A percentile compares a stretch with the other conserved stretches of the same genome.
Conservation (phyloP, 2,113 vertebrate genomes). For the Colistium nudipinnis region DNA sequence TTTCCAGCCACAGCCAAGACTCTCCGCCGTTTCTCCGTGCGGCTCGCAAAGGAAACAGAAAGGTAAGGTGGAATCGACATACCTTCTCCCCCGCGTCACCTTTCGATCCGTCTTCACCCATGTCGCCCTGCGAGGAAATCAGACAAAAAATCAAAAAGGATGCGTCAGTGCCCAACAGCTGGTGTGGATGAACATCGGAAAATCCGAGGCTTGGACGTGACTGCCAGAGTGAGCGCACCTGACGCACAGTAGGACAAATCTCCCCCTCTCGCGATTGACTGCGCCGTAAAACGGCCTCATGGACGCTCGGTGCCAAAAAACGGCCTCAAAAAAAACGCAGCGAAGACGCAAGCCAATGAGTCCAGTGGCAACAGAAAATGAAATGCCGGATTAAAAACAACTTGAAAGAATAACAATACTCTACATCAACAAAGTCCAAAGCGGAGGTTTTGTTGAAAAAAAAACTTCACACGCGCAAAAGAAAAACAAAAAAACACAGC, state of each 20-base stretch:
- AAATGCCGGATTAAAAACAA: too few relatives aligned
- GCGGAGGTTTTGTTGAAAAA: too few relatives aligned
- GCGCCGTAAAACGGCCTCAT: slow-evolving; percentile 20
- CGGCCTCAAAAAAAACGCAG: too few relatives aligned
- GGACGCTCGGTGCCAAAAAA: slow-evolving; percentile 5
- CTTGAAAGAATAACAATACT: too few relatives aligned
- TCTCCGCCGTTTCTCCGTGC: slow-evolving; percentile 28
- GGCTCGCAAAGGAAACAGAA: slow-evolving; percentile 41
- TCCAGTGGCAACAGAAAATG: background rate
- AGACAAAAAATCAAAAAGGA: slow-evolving; percentile 18
- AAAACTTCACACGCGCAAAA: too few relatives aligned
- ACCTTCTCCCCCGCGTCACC: slow-evolving; percentile 94
- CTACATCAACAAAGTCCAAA: too few relatives aligned
- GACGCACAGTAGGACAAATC: slow-evolving; percentile 29
- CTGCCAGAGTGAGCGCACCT: background rate
- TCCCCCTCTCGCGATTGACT: slow-evolving; percentile 17
- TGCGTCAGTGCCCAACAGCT: slow-evolving; percentile 1
- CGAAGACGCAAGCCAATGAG: too few relatives aligned
- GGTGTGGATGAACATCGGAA: background rate
- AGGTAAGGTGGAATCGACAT: slow-evolving; percentile 45
- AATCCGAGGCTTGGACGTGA: slow-evolving; percentile 7
- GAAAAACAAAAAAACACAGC: too few relatives aligned
- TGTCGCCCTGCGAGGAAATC: slow-evolving; percentile 85
- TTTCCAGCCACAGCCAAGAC: slow-evolving; percentile 22
- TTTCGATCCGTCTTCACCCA: slow-evolving; percentile 90